phyloP scores from a whole-genome alignment of 2,888 invertebrate genomes.

The Argyra leucocephala region DNA sequence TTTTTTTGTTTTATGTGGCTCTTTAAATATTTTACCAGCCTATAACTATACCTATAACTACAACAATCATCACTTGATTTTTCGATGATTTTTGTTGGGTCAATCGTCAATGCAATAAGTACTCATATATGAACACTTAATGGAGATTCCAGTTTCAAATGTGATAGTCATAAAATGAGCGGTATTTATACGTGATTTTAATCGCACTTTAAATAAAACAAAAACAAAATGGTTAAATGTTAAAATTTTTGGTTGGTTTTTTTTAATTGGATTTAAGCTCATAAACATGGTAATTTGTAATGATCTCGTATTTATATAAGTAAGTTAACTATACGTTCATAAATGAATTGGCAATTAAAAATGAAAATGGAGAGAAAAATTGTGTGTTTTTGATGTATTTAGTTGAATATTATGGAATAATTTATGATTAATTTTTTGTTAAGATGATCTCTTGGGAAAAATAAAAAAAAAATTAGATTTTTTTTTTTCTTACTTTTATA shows the following conservation, averaged over 20 bases:
- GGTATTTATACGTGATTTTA: slow-evolving; percentile 1
- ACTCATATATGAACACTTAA: background rate
- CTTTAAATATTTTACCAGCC: too few relatives aligned
- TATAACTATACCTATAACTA: too few relatives aligned
- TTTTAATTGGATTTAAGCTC: background rate
- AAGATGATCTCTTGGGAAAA: slow-evolving; percentile 1
- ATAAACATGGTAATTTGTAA: slow-evolving; percentile 6
- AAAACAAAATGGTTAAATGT: background rate
- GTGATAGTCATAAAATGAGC: slow-evolving; percentile 1
- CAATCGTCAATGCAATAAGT: background rate
- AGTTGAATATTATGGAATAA: slow-evolving; percentile 6
- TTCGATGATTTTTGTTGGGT: background rate
- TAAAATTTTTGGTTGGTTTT: background rate
- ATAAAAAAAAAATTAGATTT: background rate
- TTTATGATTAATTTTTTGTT: slow-evolving; percentile 1
- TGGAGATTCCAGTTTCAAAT: slow-evolving; percentile 3
- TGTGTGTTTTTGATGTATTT: background rate
- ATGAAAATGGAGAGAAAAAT: background rate
- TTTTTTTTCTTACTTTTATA: background rate
- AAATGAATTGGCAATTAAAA: slow-evolving; percentile 5
- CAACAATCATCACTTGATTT: background rate
- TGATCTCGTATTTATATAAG: background rate
- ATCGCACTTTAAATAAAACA: background rate
- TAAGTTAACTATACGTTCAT: background rate
- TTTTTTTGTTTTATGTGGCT: too few relatives aligned